These are phyloP conservation scores for Delichon dasypus DNA, from an alignment of 2,797 vertebrate genomes.

Conservation along the genomic window DNA sequence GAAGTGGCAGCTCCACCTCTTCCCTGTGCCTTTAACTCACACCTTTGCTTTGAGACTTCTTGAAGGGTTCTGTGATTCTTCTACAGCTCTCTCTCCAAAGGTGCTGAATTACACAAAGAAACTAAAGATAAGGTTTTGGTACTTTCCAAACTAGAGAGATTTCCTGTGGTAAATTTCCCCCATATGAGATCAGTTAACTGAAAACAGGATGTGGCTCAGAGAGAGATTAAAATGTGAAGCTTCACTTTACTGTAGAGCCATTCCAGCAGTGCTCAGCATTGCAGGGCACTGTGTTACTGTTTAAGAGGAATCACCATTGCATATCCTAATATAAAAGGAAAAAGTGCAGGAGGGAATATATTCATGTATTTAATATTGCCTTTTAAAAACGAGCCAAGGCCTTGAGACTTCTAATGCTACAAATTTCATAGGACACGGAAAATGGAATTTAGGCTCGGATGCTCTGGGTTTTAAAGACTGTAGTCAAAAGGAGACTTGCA, in stretches of 20 bases:
- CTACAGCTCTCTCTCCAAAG: conserved; percentile 36
- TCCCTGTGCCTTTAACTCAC: neutral
- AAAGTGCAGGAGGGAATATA: neutral
- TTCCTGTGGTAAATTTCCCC: conserved; percentile 79
- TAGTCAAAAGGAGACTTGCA: neutral
- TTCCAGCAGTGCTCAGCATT: conserved; percentile 1
- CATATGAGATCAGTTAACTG: conserved; percentile 74
- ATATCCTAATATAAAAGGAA: neutral
- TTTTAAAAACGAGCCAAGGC: neutral
- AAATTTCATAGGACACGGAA: neutral
- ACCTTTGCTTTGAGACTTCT: conserved; percentile 42
- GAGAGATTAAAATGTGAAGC: conserved; percentile 40
- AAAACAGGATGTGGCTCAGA: conserved; percentile 79
- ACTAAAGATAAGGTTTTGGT: conserved; percentile 76
- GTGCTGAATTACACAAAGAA: conserved; percentile 62
- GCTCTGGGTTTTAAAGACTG: neutral
- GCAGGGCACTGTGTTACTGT: neutral
- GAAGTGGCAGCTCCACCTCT: neutral
- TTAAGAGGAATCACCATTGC: neutral
- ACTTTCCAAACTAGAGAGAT: conserved; percentile 78
- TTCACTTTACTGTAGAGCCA: neutral
- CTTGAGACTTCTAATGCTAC: neutral
- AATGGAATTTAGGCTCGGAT: neutral
- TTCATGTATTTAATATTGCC: neutral
- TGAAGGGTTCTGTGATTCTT: neutral